phyloP scores from a whole-genome alignment of 1,140 invertebrate genomes.

The Diabrotica undecimpunctata region DNA sequence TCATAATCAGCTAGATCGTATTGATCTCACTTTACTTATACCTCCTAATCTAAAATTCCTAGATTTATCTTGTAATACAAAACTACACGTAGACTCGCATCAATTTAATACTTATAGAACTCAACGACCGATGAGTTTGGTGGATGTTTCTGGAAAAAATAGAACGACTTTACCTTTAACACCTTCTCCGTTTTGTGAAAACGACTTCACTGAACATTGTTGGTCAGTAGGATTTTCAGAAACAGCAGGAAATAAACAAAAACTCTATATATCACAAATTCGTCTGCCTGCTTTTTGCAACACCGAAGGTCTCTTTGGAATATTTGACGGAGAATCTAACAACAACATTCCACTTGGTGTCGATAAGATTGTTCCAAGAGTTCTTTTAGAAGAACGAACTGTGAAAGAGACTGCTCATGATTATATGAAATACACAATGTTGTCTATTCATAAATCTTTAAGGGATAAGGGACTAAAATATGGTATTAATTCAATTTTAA shows the following conservation, averaged over 20 bases:
- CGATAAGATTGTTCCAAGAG: slow-evolving; percentile 67
- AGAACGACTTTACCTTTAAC: slow-evolving; percentile 60
- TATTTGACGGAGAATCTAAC: slow-evolving; percentile 75
- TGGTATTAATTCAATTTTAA: slow-evolving; percentile 66
- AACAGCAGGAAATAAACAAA: slow-evolving; percentile 69
- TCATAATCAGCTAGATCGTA: slow-evolving; percentile 75
- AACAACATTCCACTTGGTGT: slow-evolving; percentile 63
- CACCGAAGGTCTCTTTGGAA: slow-evolving; percentile 73
- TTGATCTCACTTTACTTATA: slow-evolving; percentile 71
- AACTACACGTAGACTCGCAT: slow-evolving; percentile 74
- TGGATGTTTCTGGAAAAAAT: slow-evolving; percentile 78
- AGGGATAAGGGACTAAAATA: slow-evolving; percentile 68
- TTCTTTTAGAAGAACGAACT: slow-evolving; percentile 72
- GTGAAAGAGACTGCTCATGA: slow-evolving; percentile 74
- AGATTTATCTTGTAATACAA: slow-evolving; percentile 78
- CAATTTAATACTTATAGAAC: slow-evolving; percentile 75
- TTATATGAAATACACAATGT: slow-evolving; percentile 78
- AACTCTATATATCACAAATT: slow-evolving; percentile 71
- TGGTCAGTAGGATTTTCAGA: slow-evolving; percentile 83
- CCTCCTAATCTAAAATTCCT: slow-evolving; percentile 79
- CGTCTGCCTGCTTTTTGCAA: slow-evolving; percentile 73
- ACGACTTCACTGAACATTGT: slow-evolving; percentile 56
- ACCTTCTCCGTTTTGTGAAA: slow-evolving; percentile 58
- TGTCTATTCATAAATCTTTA: slow-evolving; percentile 71
- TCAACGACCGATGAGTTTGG: slow-evolving; percentile 73